Percentiles rank a stretch among this genome's conserved stretches.
Conservation (phyloP, 2,113 vertebrate genomes). For the Hyla sarda region DNA sequence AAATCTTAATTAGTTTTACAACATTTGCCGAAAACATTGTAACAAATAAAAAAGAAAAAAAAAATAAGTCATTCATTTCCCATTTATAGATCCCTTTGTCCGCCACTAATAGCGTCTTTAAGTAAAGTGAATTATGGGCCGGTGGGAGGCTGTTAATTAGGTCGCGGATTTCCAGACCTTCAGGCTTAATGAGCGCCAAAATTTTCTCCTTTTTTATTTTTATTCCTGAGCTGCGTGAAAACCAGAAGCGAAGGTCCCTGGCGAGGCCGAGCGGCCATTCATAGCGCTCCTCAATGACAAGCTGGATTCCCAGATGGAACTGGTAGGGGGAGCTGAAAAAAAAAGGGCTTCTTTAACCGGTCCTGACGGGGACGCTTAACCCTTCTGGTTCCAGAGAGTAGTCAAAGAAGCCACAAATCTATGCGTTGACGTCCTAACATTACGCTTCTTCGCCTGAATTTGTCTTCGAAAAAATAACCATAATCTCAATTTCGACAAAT, state of each 20-base stretch:
- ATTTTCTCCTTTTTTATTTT: slow-evolving; percentile 1
- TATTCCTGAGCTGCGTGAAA: slow-evolving; percentile 25
- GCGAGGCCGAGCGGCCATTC: slow-evolving; percentile 10
- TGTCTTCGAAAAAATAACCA: no score
- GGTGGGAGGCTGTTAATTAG: slow-evolving; percentile 56
- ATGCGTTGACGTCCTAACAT: no score
- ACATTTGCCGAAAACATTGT: slow-evolving; percentile 48
- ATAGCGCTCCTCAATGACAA: neutral
- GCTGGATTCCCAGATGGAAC: slow-evolving; percentile 8
- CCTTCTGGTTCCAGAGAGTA: neutral
- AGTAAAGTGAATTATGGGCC: slow-evolving; percentile 52
- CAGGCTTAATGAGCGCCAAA: slow-evolving; percentile 25
- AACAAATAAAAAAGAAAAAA: slow-evolving; percentile 30
- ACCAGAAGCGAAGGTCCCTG: slow-evolving; percentile 4
- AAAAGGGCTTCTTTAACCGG: neutral
- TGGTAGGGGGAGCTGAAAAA: neutral
- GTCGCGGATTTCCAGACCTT: slow-evolving; percentile 18
- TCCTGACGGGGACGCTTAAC: neutral
- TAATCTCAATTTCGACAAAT: no score
- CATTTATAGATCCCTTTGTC: slow-evolving; percentile 22
- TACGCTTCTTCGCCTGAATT: no score
- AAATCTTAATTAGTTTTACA: slow-evolving; percentile 46
- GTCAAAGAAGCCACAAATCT: no score
- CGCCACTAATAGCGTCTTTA: slow-evolving; percentile 43
- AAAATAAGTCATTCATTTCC: slow-evolving; percentile 20